Conservation (phyloP, 1,140 invertebrate genomes). For the Choristoneura fumiferana region DNA sequence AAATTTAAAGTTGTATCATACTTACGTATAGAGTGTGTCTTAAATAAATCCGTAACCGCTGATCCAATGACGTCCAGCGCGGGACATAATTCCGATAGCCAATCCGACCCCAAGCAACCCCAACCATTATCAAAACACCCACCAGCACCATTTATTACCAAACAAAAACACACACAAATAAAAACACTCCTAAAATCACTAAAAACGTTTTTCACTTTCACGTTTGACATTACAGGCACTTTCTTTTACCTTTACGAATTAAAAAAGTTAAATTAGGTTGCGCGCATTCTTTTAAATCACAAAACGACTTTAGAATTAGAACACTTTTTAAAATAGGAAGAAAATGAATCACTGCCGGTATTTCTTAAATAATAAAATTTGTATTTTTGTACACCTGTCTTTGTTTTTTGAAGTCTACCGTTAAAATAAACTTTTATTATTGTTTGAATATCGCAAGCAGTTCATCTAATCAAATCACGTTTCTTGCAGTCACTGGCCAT, state of each 20-base stretch:
- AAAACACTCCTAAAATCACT: conserved; percentile 28
- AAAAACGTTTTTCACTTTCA: conserved; percentile 17
- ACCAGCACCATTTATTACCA: conserved; percentile 40
- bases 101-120: conserved; percentile 53
- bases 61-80: conserved; percentile 44
- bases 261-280: conserved; percentile 14
- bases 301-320: conserved; percentile 6
- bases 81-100: conserved; percentile 51
- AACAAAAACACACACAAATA: conserved; percentile 34
- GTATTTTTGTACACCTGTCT: conserved; percentile 1
- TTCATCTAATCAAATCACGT: conserved; percentile 54
- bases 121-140: conserved; percentile 47
- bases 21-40: conserved; percentile 41
- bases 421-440: not conserved
- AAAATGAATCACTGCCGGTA: not conserved
- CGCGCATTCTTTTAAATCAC: conserved; percentile 4
- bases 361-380: not conserved
- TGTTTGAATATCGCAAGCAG: conserved; percentile 21
- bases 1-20: conserved; percentile 23
- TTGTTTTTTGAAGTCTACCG: not conserved
- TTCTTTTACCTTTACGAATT: not conserved
- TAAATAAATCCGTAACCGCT: conserved; percentile 48
- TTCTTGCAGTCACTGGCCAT: not conserved
- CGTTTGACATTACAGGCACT: not conserved
- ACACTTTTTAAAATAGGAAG: conserved; percentile 3